Evolutionary conservation across 2,113 vertebrate species (phyloP).

Genomic region (Dicentrarchus labrax): DNA sequence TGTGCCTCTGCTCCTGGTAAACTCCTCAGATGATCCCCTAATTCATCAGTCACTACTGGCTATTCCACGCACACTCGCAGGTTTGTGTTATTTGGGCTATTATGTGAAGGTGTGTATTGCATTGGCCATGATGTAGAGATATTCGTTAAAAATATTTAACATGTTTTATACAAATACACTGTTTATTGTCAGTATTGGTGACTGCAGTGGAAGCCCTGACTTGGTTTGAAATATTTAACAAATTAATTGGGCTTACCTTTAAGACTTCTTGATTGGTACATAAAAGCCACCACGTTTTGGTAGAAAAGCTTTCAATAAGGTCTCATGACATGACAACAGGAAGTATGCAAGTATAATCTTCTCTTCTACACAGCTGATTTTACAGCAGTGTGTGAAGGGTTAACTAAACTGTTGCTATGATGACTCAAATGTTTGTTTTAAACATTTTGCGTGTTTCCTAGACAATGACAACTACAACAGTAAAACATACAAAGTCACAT

Average conservation of each 20-base stretch:
- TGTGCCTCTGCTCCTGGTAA: conserved; percentile 92
- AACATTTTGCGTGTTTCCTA: conserved; percentile 10
- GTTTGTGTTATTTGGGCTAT: conserved; percentile 70
- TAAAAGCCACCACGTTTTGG: too few species aligned
- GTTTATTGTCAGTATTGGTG: neutral
- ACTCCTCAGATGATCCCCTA: conserved; percentile 92
- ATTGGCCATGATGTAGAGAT: neutral
- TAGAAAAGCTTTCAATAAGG: too few species aligned
- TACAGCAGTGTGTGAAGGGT: neutral
- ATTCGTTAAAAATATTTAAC: neutral
- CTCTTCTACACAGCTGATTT: neutral
- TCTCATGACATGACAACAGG: too few species aligned
- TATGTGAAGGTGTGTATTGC: neutral
- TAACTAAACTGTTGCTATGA: neutral
- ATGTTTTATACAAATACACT: neutral
- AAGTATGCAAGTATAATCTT: neutral
- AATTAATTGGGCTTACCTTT: too few species aligned
- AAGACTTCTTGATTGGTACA: too few species aligned
- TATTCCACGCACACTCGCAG: conserved; percentile 91
- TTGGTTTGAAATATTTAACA: neutral
- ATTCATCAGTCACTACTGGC: conserved; percentile 92
- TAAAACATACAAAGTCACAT: neutral
- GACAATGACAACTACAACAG: neutral
- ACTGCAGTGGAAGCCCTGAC: neutral
- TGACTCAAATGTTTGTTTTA: neutral